A percentile compares a stretch with the other conserved stretches of the same genome.
These are phyloP conservation scores for Sphinx pinastri DNA, from an alignment of 2,888 invertebrate species.

Conservation along the genomic window DNA sequence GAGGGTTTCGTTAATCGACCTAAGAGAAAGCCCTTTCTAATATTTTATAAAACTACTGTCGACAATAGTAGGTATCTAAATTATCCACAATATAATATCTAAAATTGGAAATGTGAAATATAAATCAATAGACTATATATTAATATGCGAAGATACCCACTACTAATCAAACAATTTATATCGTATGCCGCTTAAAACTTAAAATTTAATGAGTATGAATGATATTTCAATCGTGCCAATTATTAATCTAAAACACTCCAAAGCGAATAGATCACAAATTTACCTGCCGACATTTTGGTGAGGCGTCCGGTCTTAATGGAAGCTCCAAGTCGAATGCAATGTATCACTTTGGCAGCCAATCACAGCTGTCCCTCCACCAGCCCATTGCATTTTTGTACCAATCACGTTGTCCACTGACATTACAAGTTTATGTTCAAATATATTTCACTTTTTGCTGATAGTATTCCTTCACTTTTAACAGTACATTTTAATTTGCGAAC, in stretches of 20 bases:
- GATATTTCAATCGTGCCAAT: background rate
- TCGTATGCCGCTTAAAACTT: background rate
- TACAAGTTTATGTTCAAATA: constrained; percentile 43
- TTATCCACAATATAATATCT: background rate
- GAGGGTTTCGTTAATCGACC: background rate
- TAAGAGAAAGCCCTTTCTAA: background rate
- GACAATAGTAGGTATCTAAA: background rate
- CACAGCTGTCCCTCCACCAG: constrained; percentile 65
- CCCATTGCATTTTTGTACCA: constrained; percentile 73
- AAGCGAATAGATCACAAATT: constrained; percentile 40
- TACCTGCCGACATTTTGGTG: constrained; percentile 78
- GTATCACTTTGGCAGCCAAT: constrained; percentile 56
- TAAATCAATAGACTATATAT: background rate
- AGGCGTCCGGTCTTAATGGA: constrained; percentile 53
- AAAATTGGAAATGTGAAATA: background rate
- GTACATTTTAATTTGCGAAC: background rate
- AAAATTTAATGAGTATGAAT: background rate
- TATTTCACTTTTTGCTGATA: constrained; percentile 7
- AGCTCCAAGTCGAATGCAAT: constrained; percentile 53
- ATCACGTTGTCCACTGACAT: constrained; percentile 67
- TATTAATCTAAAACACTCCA: constrained; percentile 13
- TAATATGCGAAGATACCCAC: background rate
- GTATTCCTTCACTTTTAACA: constrained; percentile 11
- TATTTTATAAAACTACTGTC: background rate
- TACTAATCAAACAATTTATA: background rate